These are phyloP conservation scores for Arctia plantaginis DNA, from an alignment of 2,888 invertebrate genomes.

Conservation along the genomic window DNA sequence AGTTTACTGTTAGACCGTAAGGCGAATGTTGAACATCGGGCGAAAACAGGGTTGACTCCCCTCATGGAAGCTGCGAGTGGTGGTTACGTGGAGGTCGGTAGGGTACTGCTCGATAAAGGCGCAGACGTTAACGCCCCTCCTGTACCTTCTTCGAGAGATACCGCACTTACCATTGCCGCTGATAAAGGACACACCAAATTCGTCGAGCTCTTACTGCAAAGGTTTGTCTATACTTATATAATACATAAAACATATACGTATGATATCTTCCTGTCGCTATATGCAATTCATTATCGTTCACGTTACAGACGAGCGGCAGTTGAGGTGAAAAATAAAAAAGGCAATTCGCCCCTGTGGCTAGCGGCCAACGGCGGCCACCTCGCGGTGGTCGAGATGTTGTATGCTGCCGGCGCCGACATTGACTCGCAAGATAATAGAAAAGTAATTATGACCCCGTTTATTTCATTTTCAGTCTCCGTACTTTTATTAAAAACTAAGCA, in stretches of 20 bases:
- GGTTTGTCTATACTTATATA: conserved; percentile 62
- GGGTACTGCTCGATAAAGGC: conserved; percentile 97
- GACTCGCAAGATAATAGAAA: conserved; percentile 99
- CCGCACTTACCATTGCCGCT: conserved; percentile 99
- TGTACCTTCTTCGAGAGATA: conserved; percentile 98
- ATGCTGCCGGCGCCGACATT: conserved; percentile 96
- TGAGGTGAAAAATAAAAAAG: conserved; percentile 99
- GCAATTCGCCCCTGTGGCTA: conserved; percentile 98
- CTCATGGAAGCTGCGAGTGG: conserved; percentile 99
- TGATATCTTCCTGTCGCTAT: neutral
- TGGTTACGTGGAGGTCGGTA: conserved; percentile 99
- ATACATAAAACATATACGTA: neutral
- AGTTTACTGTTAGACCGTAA: conserved; percentile 97
- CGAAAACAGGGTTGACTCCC: conserved; percentile 99
- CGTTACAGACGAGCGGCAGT: conserved; percentile 91
- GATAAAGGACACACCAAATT: conserved; percentile 99
- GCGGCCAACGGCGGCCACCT: conserved; percentile 99
- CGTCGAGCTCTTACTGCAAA: conserved; percentile 92
- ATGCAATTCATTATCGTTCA: neutral
- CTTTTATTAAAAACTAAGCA: neutral
- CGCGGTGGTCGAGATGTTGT: conserved; percentile 97
- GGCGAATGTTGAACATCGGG: conserved; percentile 99
- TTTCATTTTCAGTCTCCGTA: neutral
- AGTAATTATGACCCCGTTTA: conserved; percentile 66
- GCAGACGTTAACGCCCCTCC: conserved; percentile 99